These are phyloP conservation scores for Coleophora flavipennella DNA, from an alignment of 2,888 invertebrate genomes.

Conservation along the genomic window DNA sequence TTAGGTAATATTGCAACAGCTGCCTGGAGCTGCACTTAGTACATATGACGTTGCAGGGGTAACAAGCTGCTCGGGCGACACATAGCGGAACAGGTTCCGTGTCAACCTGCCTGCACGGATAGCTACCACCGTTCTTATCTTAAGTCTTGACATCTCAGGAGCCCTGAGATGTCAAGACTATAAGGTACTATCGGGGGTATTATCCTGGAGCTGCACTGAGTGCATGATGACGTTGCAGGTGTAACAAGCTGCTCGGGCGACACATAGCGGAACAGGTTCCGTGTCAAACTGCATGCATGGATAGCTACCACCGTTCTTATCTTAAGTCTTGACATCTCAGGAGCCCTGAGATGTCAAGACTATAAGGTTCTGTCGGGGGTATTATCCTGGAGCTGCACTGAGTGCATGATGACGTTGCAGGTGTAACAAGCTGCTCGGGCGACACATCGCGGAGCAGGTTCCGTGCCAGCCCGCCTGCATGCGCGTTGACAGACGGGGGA, in stretches of 20 bases:
- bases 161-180: too few relatives aligned
- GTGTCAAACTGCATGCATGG: slow-evolving; percentile 81
- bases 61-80: slow-evolving; percentile 80
- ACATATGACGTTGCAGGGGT: too few relatives aligned
- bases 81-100: slow-evolving; percentile 80
- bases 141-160: too few relatives aligned
- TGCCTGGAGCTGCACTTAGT: too few relatives aligned
- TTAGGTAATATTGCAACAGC: too few relatives aligned
- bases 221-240: too few relatives aligned
- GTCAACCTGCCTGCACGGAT: slow-evolving; percentile 79
- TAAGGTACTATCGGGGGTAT: too few relatives aligned
- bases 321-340: background rate
- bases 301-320: too few relatives aligned
- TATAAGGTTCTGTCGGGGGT: too few relatives aligned
- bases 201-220: too few relatives aligned
- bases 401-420: slow-evolving; percentile 27
- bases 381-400: too few relatives aligned
- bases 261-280: slow-evolving; percentile 80
- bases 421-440: slow-evolving; percentile 81
- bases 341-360: too few relatives aligned
- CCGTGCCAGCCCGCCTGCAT: slow-evolving; percentile 82
- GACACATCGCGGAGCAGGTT: slow-evolving; percentile 78
- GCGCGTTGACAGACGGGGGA: slow-evolving; percentile 81
- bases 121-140: slow-evolving; percentile 81
- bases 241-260: slow-evolving; percentile 80